Evolutionary conservation across 2,888 invertebrate species (phyloP).

Genomic region (Timema podura): DNA sequence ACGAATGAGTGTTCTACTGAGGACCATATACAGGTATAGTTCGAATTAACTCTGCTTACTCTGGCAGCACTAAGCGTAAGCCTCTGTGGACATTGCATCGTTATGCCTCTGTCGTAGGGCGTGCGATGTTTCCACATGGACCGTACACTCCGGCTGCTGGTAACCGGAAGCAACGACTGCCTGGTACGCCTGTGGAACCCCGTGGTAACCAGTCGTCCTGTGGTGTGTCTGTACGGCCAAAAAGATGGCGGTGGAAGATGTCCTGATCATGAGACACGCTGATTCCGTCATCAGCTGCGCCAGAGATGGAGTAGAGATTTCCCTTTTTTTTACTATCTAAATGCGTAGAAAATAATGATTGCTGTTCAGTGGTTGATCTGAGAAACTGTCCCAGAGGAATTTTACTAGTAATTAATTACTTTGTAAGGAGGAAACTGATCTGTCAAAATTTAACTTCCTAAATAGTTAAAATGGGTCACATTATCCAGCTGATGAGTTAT

Average conservation of each 20-base stretch:
- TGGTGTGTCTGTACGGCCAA: slow-evolving; percentile 43
- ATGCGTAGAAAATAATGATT: slow-evolving; percentile 17
- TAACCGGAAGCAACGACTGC: slow-evolving; percentile 55
- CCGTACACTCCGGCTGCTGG: slow-evolving; percentile 48
- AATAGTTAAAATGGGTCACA: no score
- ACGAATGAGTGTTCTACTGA: no score
- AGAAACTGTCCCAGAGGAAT: background rate
- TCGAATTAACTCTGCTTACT: no score
- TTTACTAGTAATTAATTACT: no score
- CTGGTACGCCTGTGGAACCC: slow-evolving; percentile 56
- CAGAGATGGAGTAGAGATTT: slow-evolving; percentile 50
- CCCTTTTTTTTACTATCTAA: slow-evolving; percentile 34
- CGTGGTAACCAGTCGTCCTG: slow-evolving; percentile 44
- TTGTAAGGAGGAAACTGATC: no score
- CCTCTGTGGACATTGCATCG: background rate
- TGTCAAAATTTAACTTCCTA: no score
- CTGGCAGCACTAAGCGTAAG: no score
- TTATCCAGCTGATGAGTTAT: no score
- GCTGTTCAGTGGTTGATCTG: background rate
- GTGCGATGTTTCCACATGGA: slow-evolving; percentile 55
- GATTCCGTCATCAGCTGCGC: slow-evolving; percentile 53
- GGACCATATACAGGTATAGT: no score
- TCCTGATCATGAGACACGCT: slow-evolving; percentile 49
- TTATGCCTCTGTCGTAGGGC: slow-evolving; percentile 46
- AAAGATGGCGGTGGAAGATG: slow-evolving; percentile 49